These are phyloP conservation scores for Lasioglossum baleicum DNA, from an alignment of 1,140 invertebrate genomes.

Conservation along the genomic window DNA sequence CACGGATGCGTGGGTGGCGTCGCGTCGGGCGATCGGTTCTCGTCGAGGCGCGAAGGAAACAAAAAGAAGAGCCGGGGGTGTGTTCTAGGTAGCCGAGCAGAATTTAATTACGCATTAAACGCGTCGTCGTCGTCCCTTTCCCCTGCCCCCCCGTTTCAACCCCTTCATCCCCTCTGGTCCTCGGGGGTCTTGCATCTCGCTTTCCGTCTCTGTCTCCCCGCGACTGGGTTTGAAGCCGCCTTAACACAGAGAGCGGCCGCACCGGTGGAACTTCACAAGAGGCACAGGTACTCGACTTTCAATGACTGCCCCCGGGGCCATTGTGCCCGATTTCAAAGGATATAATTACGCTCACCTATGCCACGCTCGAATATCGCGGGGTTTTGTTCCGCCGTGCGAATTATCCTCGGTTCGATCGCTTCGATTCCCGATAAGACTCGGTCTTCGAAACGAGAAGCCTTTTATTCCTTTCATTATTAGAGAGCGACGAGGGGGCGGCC, in stretches of 20 bases:
- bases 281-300: slow-evolving; percentile 68
- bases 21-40: too few relatives aligned
- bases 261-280: slow-evolving; percentile 63
- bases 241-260: slow-evolving; percentile 19
- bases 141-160: too few relatives aligned
- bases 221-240: background rate
- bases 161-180: too few relatives aligned
- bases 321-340: slow-evolving; percentile 68
- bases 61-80: slow-evolving; percentile 19
- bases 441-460: slow-evolving; percentile 17
- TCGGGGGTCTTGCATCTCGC: background rate
- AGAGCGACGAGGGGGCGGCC: slow-evolving; percentile 8
- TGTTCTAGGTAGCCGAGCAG: slow-evolving; percentile 24
- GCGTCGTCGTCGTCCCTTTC: background rate
- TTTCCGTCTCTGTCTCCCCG: slow-evolving; percentile 14
- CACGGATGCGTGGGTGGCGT: too few relatives aligned
- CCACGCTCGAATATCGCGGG: slow-evolving; percentile 65
- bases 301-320: slow-evolving; percentile 65
- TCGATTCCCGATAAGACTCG: slow-evolving; percentile 65
- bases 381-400: slow-evolving; percentile 66
- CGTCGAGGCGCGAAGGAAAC: slow-evolving; percentile 20
- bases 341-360: slow-evolving; percentile 71
- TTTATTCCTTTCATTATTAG: slow-evolving; percentile 30
- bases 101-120: slow-evolving; percentile 58
- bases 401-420: slow-evolving; percentile 68